Percentiles rank a stretch among this genome's conserved stretches.
Evolutionary conservation across 2,888 invertebrate species (phyloP).

Genomic region (Drosophila subsilvestris): DNA sequence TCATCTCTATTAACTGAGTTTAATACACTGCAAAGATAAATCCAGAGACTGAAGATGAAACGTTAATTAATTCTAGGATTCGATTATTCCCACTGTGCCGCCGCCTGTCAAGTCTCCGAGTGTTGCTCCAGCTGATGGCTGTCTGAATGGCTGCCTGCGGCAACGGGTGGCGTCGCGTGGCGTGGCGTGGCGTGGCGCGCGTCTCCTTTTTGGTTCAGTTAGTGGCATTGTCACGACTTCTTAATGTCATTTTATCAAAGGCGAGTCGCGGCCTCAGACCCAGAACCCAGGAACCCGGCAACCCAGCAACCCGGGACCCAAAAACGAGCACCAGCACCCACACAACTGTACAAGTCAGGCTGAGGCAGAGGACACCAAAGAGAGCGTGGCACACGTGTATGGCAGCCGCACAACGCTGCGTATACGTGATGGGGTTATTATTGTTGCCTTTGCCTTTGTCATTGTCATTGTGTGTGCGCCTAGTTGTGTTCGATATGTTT

Average conservation of each 20-base stretch:
- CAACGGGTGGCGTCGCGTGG: constrained; percentile 22
- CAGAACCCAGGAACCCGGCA: constrained; percentile 28
- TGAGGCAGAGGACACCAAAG: neutral
- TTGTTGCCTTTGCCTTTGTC: constrained; percentile 52
- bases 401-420: constrained; percentile 64
- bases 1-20: neutral
- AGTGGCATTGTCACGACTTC: constrained; percentile 82
- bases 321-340: constrained; percentile 13
- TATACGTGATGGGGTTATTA: constrained; percentile 81
- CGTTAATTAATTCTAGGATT: neutral
- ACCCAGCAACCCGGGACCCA: constrained; percentile 6
- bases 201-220: constrained; percentile 76
- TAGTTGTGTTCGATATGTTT: constrained; percentile 77
- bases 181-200: neutral
- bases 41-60: neutral
- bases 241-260: constrained; percentile 83
- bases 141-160: constrained; percentile 23
- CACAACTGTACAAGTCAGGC: constrained; percentile 5
- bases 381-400: constrained; percentile 56
- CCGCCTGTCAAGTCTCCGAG: constrained; percentile 15
- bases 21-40: neutral
- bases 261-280: constrained; percentile 72
- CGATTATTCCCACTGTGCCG: constrained; percentile 64
- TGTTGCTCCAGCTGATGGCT: neutral
- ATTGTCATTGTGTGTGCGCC: constrained; percentile 38